phyloP scores from a whole-genome alignment of 1,140 invertebrate genomes.

The Drosophila sulfurigaster region DNA sequence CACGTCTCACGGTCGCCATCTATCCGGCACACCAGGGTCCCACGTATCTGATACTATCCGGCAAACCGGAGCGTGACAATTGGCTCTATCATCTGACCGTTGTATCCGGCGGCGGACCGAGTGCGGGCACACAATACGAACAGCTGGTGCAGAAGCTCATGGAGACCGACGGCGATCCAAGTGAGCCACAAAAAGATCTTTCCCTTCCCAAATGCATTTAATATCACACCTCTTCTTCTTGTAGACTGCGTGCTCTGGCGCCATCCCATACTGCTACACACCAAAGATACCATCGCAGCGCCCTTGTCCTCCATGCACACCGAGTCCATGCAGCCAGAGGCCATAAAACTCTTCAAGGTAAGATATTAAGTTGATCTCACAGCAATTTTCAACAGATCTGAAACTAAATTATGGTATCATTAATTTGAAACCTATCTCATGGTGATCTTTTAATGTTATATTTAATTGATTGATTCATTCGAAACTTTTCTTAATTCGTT shows the following conservation, averaged over 20 bases:
- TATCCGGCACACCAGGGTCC: constrained; percentile 96
- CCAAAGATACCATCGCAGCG: constrained; percentile 94
- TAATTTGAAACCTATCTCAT: too few species aligned
- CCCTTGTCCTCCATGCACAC: constrained; percentile 94
- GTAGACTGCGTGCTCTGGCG: constrained; percentile 95
- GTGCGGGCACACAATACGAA: constrained; percentile 97
- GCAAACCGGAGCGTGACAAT: constrained; percentile 95
- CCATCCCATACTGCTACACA: constrained; percentile 95
- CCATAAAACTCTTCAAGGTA: constrained; percentile 97
- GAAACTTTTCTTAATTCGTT: too few species aligned
- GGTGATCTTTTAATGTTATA: too few species aligned
- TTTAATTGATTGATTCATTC: too few species aligned
- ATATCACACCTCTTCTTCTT: too few species aligned
- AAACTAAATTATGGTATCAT: too few species aligned
- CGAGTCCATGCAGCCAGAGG: constrained; percentile 93
- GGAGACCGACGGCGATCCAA: constrained; percentile 97
- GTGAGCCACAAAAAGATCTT: constrained; percentile 85
- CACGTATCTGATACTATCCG: constrained; percentile 95
- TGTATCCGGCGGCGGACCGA: constrained; percentile 95
- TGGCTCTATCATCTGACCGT: constrained; percentile 98
- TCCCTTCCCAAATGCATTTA: too few species aligned
- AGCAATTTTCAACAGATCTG: background rate
- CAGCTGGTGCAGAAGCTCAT: constrained; percentile 97
- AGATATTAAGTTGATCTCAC: background rate
- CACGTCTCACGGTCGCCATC: constrained; percentile 94